These are phyloP conservation scores for Lutraria rhynchaena DNA, from an alignment of 1,140 invertebrate species.

Conservation along the genomic window DNA sequence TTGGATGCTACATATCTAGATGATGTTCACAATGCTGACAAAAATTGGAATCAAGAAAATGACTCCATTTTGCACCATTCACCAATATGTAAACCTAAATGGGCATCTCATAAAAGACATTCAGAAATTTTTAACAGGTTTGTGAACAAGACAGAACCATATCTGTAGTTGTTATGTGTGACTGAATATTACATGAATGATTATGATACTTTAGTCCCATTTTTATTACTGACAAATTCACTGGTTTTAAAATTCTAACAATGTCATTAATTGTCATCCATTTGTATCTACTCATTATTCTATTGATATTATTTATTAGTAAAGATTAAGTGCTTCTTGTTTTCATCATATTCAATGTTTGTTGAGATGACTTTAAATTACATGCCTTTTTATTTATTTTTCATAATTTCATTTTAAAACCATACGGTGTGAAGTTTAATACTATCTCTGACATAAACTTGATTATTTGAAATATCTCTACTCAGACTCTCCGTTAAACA, in stretches of 20 bases:
- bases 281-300: background rate
- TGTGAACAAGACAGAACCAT: background rate
- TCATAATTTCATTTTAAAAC: too few relatives aligned
- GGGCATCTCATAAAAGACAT: background rate
- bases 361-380: too few relatives aligned
- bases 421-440: too few relatives aligned
- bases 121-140: background rate
- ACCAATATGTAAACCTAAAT: conserved; percentile 36
- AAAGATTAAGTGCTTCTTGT: too few relatives aligned
- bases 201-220: background rate
- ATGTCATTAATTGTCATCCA: background rate
- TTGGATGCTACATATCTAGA: conserved; percentile 8
- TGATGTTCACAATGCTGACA: background rate
- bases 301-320: too few relatives aligned
- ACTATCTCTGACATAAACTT: too few relatives aligned
- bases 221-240: background rate
- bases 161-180: background rate
- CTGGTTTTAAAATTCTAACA: background rate
- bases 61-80: background rate
- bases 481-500: too few relatives aligned
- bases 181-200: background rate
- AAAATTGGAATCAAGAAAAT: background rate
- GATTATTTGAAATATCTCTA: too few relatives aligned
- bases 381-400: too few relatives aligned
- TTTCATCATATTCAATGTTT: too few relatives aligned